Evolutionary conservation across 2,888 invertebrate species (phyloP), one percentile per base, ranked within the genome.

Genomic region (Lottia gigantea): DNA sequence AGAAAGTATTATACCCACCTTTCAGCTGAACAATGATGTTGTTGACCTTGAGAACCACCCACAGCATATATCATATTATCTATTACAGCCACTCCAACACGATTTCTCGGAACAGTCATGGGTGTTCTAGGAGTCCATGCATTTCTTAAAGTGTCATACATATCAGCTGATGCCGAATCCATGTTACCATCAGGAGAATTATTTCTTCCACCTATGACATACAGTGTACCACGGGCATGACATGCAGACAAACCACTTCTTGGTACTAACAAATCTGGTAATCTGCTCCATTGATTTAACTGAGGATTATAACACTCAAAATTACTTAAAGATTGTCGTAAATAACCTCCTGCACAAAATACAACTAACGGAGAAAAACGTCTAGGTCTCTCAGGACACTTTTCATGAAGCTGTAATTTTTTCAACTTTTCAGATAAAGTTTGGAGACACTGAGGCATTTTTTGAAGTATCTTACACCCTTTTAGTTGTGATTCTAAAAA

Each of bases 61-160:
- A 96, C 95, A 4, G 96, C 96, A 86, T 97, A 97, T 71, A 97
- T 90, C 76, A 95, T 90, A 31, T 95, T 95, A 84, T 97, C 96
- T 93, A 97, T 94, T 46, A 96, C 95, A n/a, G 95, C 95, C 6
- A 96, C 96, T 11, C 96, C 96, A 25, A 96, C 94, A 82, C 97
- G 91, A 88, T 96, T 95, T 65, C 97, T 90, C 0, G 96, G 94
- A 64, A 94, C 93, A 15, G 94, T 93, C 96, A 97, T 90, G 6
- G 85, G 84, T 92, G 93, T 87, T 63, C 95, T 95, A 0, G 95
- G 93, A 45, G 94, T 90, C 97, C 97, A 97, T 78, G 92, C 92
- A 86, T 96, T 95, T 31, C 92, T 92, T 45, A 93, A 91, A 0
- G 96, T 95, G 90, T 96, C 95, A 88, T 95, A 97, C 78, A 92